Conservation (phyloP, 30 jellyfish, hydroid and myxozoan species). For the Pelagia noctiluca region DNA sequence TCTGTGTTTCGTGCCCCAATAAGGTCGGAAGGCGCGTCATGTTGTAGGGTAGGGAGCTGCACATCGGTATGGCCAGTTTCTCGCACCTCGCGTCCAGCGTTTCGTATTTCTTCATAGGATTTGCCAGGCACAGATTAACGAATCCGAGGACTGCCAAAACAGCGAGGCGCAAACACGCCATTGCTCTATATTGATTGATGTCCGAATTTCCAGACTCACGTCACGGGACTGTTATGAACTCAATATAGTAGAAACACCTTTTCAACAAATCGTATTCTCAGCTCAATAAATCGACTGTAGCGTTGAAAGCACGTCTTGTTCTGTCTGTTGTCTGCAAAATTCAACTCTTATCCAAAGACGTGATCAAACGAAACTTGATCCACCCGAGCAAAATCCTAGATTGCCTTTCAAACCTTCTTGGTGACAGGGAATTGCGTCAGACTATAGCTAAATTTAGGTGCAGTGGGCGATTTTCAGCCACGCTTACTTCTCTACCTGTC, state of each 20-base stretch:
- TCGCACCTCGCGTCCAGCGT: constrained; percentile 78
- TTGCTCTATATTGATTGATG: not conserved
- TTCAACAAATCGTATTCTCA: not conserved
- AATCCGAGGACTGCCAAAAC: not conserved
- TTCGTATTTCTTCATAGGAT: constrained; percentile 16
- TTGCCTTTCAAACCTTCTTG: not conserved
- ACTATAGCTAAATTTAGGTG: no score
- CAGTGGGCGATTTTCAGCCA: no score
- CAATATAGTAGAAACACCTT: not conserved
- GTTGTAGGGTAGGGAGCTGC: constrained; percentile 86
- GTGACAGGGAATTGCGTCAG: no score
- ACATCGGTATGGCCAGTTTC: constrained; percentile 70
- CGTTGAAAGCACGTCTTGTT: no score
- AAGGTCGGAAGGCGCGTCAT: constrained; percentile 83
- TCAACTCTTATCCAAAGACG: not conserved
- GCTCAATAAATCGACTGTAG: not conserved
- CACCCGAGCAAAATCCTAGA: not conserved
- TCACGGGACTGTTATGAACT: not conserved
- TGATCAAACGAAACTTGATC: not conserved
- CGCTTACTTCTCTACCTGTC: no score
- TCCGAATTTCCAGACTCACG: not conserved
- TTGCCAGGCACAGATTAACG: not conserved
- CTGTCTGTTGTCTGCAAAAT: not conserved
- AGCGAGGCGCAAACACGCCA: not conserved
- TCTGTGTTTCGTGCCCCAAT: constrained; percentile 77